These are phyloP conservation scores for Leptinotarsa defecta DNA, from an alignment of 1,140 invertebrate genomes.

Conservation along the genomic window DNA sequence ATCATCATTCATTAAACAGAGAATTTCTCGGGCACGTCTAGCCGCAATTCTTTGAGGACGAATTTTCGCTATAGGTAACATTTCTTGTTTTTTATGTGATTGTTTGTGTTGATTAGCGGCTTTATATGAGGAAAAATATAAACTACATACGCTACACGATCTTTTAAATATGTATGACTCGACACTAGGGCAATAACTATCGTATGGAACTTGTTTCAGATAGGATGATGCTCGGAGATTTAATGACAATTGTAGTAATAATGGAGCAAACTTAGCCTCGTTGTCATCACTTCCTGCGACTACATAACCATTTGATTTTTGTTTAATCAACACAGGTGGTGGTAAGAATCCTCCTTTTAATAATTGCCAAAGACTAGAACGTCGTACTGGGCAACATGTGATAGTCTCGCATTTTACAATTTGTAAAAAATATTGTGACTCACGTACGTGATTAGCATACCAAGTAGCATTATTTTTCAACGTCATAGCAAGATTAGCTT, in stretches of 20 bases:
- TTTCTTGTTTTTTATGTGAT: slow-evolving; percentile 19
- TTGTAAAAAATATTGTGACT: slow-evolving; percentile 19
- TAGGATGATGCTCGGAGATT: slow-evolving; percentile 26
- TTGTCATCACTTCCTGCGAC: neutral
- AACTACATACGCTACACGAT: slow-evolving; percentile 14
- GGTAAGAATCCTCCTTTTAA: no score
- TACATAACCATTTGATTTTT: no score
- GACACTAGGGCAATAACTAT: neutral
- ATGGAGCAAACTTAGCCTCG: slow-evolving; percentile 21
- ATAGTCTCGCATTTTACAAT: neutral
- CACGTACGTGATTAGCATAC: slow-evolving; percentile 23
- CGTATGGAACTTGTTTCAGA: slow-evolving; percentile 16
- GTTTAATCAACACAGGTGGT: no score
- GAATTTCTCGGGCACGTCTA: neutral
- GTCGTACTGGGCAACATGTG: neutral
- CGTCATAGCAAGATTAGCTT: neutral
- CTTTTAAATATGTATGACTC: slow-evolving; percentile 2
- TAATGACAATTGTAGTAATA: slow-evolving; percentile 20
- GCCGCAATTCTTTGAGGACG: no score
- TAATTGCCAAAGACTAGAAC: no score
- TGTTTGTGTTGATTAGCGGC: neutral
- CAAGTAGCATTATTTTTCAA: slow-evolving; percentile 21
- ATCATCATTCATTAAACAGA: neutral
- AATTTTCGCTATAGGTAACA: neutral
- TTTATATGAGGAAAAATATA: neutral